Evolutionary conservation across 2,797 vertebrate genomes (phyloP), one percentile per base, ranked within the genome.

Genomic region (Phrynocephalus vlangalii): DNA sequence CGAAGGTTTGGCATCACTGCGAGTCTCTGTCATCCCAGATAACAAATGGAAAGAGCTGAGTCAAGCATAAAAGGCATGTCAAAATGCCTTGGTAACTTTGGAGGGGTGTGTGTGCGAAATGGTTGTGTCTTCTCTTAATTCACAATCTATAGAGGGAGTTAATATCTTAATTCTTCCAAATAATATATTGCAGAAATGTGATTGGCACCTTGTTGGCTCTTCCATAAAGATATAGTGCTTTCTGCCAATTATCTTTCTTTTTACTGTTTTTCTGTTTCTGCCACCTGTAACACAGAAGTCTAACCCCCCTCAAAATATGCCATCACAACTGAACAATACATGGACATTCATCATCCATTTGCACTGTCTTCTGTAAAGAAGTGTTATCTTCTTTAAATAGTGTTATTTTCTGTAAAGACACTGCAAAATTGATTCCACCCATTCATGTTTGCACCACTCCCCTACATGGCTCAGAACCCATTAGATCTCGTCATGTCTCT

Each of bases 61-160:
- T 52, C 52, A 11, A 44, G 76, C 66, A 50, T 1, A 33, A 85
- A 60, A 90, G 88, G 82, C 0, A 81, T 28, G 88, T 5, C 0
- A 0, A 90, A 24, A 91, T n/a, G 88, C 33, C 16, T 67, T 6
- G 38, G 63, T 50, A 66, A 83, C 38, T 81, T 88, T 83, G 80
- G 63, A 86, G 85, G 20, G 52, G 38, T 44, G 38, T 44, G 38
- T 44, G 38, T 5, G 38, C 38, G 38, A 44, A 52, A 67, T 26
- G 60, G 44, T 78, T 75, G 44, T 20, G 33, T 81, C 52, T 73
- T 6, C 48, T 87, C 24, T 78, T 52, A 83, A 83, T 71, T 83
- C 73, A 71, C 22, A 75, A 48, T 63, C 52, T 60, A 66, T 83
- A 71, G 66, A 24, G 26, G 33, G 15, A 50, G 60, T 83, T 77